These are phyloP conservation scores for Habrosyne pyritoides DNA, from an alignment of 2,888 invertebrate species.

Conservation along the genomic window DNA sequence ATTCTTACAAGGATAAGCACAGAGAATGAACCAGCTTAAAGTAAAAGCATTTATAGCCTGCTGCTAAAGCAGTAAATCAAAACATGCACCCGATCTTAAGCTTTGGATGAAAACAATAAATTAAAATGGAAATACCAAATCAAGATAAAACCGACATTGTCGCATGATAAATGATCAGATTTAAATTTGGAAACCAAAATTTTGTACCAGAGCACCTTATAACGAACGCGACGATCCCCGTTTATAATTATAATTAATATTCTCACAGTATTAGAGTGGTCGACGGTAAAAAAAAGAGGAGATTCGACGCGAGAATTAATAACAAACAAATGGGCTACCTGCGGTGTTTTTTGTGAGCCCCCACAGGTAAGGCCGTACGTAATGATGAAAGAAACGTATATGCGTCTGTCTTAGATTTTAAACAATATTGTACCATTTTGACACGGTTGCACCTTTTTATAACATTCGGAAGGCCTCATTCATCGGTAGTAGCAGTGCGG, in stretches of 20 bases:
- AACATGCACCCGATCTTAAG: slow-evolving; percentile 37
- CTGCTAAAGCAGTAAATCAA: slow-evolving; percentile 40
- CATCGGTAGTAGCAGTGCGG: slow-evolving; percentile 61
- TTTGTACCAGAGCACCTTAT: slow-evolving; percentile 66
- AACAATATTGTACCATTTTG: slow-evolving; percentile 78
- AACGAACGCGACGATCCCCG: slow-evolving; percentile 76
- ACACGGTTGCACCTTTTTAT: slow-evolving; percentile 80
- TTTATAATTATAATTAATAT: slow-evolving; percentile 84
- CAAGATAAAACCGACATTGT: slow-evolving; percentile 78
- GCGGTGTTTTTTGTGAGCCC: slow-evolving; percentile 79
- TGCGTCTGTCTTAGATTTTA: slow-evolving; percentile 77
- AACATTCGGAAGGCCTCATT: slow-evolving; percentile 58
- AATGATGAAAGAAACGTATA: slow-evolving; percentile 79
- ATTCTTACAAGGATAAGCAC: background rate
- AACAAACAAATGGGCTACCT: slow-evolving; percentile 84
- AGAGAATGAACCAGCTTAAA: background rate
- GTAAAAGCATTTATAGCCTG: background rate
- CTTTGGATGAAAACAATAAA: slow-evolving; percentile 48
- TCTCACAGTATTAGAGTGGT: slow-evolving; percentile 82
- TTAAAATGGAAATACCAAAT: slow-evolving; percentile 57
- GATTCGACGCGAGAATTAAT: slow-evolving; percentile 83
- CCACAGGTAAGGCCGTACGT: slow-evolving; percentile 74
- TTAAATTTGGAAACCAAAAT: slow-evolving; percentile 76
- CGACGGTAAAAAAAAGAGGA: slow-evolving; percentile 70
- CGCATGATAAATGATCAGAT: slow-evolving; percentile 82